Percentiles rank a stretch among this genome's conserved stretches.
Evolutionary conservation across 2,113 vertebrate genomes (phyloP).

Genomic region (Cervus canadensis): DNA sequence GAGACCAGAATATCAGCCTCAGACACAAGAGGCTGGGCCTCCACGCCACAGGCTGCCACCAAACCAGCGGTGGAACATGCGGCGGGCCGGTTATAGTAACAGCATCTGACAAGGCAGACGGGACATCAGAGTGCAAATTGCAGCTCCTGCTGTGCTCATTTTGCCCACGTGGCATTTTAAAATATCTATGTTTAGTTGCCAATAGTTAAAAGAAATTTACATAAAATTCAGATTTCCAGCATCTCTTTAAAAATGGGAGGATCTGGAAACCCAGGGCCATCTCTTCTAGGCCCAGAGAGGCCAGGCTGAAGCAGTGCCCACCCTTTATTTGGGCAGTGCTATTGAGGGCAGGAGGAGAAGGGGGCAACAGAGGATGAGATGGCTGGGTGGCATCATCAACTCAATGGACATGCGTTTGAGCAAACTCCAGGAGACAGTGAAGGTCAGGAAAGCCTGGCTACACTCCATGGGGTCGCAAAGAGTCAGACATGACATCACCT

Average conservation of each 20-base stretch:
- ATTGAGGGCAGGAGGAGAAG: not conserved
- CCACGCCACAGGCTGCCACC: not conserved
- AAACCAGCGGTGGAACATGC: rapidly evolving
- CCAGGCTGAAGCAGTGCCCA: not conserved
- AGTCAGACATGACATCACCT: not conserved
- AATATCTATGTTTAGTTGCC: not conserved
- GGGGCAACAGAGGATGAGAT: not conserved
- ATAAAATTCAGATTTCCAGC: not conserved
- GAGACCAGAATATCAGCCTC: not conserved
- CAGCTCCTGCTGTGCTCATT: not conserved
- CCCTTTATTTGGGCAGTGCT: not conserved
- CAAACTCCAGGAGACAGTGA: not conserved
- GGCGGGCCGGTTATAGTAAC: not conserved
- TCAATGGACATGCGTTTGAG: not conserved
- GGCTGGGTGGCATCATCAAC: not conserved
- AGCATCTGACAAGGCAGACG: not conserved
- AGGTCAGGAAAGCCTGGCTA: not conserved
- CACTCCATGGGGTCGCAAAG: not conserved
- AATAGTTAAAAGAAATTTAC: not conserved
- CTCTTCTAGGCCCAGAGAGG: not conserved
- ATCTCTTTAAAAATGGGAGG: not conserved
- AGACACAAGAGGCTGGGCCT: not conserved
- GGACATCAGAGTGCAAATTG: not conserved
- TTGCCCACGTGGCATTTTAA: not conserved
- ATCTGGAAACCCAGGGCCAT: not conserved